These are phyloP conservation scores for Rhagologus leucostigma DNA, from an alignment of 2,113 vertebrate genomes.

Conservation along the genomic window DNA sequence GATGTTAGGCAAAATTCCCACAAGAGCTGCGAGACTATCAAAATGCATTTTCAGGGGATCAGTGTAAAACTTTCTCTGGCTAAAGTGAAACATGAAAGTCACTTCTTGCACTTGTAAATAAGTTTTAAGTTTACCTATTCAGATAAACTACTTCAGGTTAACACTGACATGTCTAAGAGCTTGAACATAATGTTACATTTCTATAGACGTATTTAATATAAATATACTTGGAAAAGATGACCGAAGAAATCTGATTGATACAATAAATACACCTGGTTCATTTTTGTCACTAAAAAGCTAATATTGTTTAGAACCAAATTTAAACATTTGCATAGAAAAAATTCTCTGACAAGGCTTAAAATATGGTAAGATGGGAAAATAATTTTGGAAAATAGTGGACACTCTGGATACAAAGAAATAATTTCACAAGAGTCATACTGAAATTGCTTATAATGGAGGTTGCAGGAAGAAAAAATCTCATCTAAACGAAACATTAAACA, in stretches of 20 bases:
- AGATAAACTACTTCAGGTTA: background rate
- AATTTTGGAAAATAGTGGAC: background rate
- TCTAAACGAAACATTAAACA: background rate
- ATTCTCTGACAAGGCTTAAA: background rate
- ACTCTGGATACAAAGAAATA: background rate
- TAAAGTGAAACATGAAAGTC: background rate
- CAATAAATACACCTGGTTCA: background rate
- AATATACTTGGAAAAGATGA: background rate
- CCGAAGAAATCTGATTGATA: background rate
- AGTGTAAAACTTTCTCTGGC: background rate
- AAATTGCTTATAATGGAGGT: background rate
- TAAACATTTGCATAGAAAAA: background rate
- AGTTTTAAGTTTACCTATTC: background rate
- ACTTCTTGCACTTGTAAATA: background rate
- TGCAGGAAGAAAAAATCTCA: background rate
- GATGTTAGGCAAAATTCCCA: background rate
- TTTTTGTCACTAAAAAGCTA: background rate
- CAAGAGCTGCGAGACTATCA: background rate
- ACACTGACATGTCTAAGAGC: background rate
- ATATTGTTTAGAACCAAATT: background rate
- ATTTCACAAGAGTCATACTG: background rate
- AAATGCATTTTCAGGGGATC: background rate
- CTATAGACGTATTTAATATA: background rate
- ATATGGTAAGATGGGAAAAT: background rate
- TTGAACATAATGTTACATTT: background rate